A percentile compares a stretch with the other conserved stretches of the same genome.
Conservation (phyloP, 2,888 invertebrate genomes). For the Tachystola acroxantha region DNA sequence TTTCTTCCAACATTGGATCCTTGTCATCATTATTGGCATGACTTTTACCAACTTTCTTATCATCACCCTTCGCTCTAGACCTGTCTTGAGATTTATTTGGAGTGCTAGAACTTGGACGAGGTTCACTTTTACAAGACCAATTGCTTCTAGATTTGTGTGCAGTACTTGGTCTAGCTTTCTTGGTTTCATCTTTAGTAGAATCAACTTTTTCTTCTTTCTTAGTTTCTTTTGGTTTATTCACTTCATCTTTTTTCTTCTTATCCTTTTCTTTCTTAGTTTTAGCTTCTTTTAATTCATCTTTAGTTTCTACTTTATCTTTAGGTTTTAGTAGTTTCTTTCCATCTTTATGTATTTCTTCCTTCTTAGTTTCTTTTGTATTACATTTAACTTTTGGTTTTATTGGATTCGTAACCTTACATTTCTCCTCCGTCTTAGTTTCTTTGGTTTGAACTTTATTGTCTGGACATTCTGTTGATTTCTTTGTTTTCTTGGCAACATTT, state of each 20-base stretch:
- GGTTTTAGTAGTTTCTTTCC: constrained; percentile 5
- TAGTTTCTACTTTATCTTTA: constrained; percentile 2
- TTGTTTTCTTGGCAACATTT: too few species aligned
- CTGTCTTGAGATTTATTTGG: constrained; percentile 6
- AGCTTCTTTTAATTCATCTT: constrained; percentile 2
- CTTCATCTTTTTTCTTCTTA: constrained; percentile 2
- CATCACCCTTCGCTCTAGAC: not conserved
- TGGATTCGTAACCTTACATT: too few species aligned
- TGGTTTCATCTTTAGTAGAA: not conserved
- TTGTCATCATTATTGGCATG: constrained; percentile 3
- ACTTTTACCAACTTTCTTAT: not conserved
- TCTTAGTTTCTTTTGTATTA: not conserved
- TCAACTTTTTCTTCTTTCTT: constrained; percentile 2
- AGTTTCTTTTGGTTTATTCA: constrained; percentile 1
- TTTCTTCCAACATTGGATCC: constrained; percentile 8
- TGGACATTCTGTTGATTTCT: not conserved
- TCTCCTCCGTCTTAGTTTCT: not conserved
- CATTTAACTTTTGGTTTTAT: too few species aligned
- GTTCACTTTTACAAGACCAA: not conserved
- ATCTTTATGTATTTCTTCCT: constrained; percentile 1
- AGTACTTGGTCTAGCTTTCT: constrained; percentile 6
- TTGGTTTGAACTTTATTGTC: not conserved
- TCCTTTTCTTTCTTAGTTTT: constrained; percentile 7
- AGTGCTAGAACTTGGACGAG: constrained; percentile 8
- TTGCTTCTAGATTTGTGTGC: not conserved